These are phyloP conservation scores for Alcedo quadribrachys DNA, from an alignment of 2,797 vertebrate species.

Conservation along the genomic window DNA sequence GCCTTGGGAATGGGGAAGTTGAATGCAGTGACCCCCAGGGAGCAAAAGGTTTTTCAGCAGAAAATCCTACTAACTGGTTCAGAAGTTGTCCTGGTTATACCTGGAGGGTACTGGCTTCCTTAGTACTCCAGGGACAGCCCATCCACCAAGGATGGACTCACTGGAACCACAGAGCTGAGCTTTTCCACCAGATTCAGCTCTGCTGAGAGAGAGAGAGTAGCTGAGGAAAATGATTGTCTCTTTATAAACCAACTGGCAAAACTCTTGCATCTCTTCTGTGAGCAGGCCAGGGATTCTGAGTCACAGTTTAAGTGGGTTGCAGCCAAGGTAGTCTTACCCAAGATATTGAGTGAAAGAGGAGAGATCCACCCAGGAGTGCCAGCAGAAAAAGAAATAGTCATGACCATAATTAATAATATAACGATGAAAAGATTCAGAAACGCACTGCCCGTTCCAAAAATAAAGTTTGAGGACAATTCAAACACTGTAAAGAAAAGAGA, in stretches of 20 bases:
- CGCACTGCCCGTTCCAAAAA: constrained; percentile 68
- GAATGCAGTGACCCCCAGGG: neutral
- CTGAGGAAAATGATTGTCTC: constrained; percentile 53
- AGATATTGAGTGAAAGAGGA: constrained; percentile 50
- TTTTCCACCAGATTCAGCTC: constrained; percentile 46
- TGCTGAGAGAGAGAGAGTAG: neutral
- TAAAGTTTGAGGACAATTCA: constrained; percentile 72
- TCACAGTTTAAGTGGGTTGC: constrained; percentile 53
- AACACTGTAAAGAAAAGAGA: constrained; percentile 58
- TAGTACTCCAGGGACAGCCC: neutral
- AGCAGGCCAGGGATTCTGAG: constrained; percentile 65
- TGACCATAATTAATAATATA: constrained; percentile 57
- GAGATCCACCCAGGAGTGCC: constrained; percentile 55
- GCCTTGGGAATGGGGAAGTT: neutral
- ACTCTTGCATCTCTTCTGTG: constrained; percentile 61
- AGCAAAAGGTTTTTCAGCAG: neutral
- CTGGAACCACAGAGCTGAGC: constrained; percentile 51
- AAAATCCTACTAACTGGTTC: neutral
- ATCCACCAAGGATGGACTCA: constrained; percentile 31
- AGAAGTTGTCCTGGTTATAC: neutral
- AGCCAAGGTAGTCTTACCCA: constrained; percentile 61
- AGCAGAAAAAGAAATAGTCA: constrained; percentile 55
- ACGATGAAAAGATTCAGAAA: constrained; percentile 57
- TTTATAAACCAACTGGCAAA: constrained; percentile 62
- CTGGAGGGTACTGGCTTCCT: neutral